Conservation (phyloP, 2,888 invertebrate species). For the Amaurobius ferox region DNA sequence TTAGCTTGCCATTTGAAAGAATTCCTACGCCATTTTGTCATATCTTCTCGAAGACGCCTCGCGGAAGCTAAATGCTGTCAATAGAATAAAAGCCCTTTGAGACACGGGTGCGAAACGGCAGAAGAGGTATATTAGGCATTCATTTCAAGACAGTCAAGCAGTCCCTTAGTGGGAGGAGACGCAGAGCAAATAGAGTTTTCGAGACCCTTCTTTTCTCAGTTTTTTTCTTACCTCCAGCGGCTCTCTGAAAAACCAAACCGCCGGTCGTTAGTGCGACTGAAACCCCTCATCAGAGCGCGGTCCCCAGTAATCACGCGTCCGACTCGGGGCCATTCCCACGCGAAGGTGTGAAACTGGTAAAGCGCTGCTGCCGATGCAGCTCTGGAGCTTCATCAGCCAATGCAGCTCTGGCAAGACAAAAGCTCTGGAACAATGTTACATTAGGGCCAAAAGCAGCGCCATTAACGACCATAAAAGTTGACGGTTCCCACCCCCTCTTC, state of each 20-base stretch:
- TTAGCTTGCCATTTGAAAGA: too few species aligned
- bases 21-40: too few species aligned
- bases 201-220: neutral
- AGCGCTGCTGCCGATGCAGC: neutral
- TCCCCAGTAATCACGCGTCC: conserved; percentile 5
- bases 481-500: neutral
- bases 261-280: conserved; percentile 50
- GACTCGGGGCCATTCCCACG: conserved; percentile 15
- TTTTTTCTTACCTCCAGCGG: conserved; percentile 22
- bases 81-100: neutral
- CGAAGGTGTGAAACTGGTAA: conserved; percentile 4
- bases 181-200: conserved; percentile 69
- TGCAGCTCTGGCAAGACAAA: conserved; percentile 9
- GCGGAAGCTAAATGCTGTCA: too few species aligned
- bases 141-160: neutral
- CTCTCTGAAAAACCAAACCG: conserved; percentile 54
- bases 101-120: neutral
- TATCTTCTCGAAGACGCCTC: too few species aligned
- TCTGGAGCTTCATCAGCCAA: conserved; percentile 3
- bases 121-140: neutral
- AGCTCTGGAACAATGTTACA: conserved; percentile 7
- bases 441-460: neutral
- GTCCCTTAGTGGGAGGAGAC: conserved; percentile 38
- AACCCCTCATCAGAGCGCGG: conserved; percentile 55
- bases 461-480: conserved; percentile 15